Evolutionary conservation across 2,797 vertebrate species (phyloP).

Genomic region (Tamandua tetradactyla): DNA sequence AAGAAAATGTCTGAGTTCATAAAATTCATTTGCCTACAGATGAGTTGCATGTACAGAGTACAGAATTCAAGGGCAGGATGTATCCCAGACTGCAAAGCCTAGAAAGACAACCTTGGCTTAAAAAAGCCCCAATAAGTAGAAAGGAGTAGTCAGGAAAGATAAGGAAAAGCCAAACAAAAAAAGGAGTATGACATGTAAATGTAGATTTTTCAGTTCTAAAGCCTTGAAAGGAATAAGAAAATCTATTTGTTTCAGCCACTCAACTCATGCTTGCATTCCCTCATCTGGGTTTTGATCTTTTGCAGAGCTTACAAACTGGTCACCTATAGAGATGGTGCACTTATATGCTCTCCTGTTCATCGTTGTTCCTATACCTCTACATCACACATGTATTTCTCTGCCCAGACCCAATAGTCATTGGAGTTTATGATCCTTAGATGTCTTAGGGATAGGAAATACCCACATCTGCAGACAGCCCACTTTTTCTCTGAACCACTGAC

Average conservation of each 20-base stretch:
- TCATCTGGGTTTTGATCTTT: not conserved
- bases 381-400: not conserved
- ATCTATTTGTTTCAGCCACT: not conserved
- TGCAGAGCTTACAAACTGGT: not conserved
- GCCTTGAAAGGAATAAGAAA: not conserved
- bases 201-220: not conserved
- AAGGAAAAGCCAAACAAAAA: not conserved
- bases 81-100: not conserved
- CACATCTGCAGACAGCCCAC: not conserved
- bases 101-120: not conserved
- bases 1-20: not conserved
- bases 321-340: not conserved
- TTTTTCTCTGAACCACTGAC: not conserved
- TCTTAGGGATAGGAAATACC: not conserved
- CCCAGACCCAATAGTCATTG: not conserved
- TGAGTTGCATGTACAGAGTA: not conserved
- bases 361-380: not conserved
- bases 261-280: not conserved
- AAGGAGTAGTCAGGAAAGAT: not conserved
- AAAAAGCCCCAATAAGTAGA: not conserved
- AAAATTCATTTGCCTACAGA: not conserved
- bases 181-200: not conserved
- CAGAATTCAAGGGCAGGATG: not conserved
- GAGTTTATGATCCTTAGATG: not conserved
- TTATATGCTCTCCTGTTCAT: not conserved